Evolutionary conservation across 2,113 vertebrate genomes (phyloP).

Genomic region (Petrocephalus microphthalmus): DNA sequence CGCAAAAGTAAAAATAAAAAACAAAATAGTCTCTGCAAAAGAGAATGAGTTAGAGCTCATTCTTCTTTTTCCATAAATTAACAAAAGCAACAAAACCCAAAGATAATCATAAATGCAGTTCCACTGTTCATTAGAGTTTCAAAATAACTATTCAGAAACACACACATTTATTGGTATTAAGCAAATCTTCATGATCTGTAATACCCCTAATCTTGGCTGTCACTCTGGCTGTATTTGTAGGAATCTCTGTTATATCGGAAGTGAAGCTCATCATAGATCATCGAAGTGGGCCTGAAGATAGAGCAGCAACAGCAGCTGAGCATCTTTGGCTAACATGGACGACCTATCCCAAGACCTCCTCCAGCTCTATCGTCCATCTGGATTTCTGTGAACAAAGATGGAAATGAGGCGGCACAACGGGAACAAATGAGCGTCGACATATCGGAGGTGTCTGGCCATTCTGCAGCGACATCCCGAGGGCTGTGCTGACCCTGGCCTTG

Average conservation of each 20-base stretch:
- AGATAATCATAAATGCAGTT: background rate
- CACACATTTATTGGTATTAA: background rate
- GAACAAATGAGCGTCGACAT: constrained; percentile 53
- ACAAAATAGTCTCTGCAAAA: background rate
- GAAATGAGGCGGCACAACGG: constrained; percentile 55
- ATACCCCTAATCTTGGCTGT: background rate
- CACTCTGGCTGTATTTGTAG: background rate
- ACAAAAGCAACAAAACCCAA: background rate
- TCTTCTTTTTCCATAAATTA: background rate
- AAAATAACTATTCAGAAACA: background rate
- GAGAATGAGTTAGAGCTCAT: background rate
- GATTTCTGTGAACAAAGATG: constrained; percentile 49
- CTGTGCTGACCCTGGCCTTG: constrained; percentile 39
- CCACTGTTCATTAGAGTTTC: background rate
- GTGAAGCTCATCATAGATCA: background rate
- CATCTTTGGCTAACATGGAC: constrained; percentile 29
- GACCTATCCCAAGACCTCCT: constrained; percentile 24
- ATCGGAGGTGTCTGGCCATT: constrained; percentile 49
- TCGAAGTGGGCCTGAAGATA: background rate
- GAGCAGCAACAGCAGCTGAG: background rate
- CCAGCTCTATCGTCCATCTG: constrained; percentile 44
- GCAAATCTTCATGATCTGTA: background rate
- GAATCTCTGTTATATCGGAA: background rate
- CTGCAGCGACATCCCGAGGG: constrained; percentile 55
- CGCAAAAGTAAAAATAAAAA: background rate